Conservation (phyloP, 1,140 invertebrate genomes). For the Caenorhabditis tropicalis region DNA sequence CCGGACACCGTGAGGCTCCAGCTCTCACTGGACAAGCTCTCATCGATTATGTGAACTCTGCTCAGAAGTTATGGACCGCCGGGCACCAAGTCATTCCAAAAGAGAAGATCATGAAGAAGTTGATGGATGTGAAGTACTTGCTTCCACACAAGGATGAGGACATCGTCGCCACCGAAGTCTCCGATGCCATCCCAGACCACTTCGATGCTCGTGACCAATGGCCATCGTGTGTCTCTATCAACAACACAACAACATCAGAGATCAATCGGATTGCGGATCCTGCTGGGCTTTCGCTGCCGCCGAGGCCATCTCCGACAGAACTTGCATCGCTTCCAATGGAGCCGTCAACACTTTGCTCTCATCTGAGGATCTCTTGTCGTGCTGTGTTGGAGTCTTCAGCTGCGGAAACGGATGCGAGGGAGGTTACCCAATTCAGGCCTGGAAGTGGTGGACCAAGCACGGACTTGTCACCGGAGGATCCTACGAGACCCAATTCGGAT, state of each 20-base stretch:
- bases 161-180: slow-evolving; percentile 16
- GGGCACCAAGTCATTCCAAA: slow-evolving; percentile 48
- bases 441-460: slow-evolving; percentile 81
- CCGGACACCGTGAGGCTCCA: slow-evolving; percentile 52
- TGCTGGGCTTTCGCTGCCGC: slow-evolving; percentile 85
- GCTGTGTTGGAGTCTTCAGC: slow-evolving; percentile 75
- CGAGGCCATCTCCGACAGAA: slow-evolving; percentile 90
- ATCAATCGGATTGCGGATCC: slow-evolving; percentile 56
- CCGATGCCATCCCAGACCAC: background rate
- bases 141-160: slow-evolving; percentile 30
- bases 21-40: slow-evolving; percentile 62
- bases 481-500: slow-evolving; percentile 82
- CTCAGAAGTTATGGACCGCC: slow-evolving; percentile 66
- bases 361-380: slow-evolving; percentile 85
- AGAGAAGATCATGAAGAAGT: slow-evolving; percentile 33
- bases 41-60: slow-evolving; percentile 68
- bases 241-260: slow-evolving; percentile 38
- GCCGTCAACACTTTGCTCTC: slow-evolving; percentile 80
- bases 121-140: slow-evolving; percentile 27
- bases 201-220: slow-evolving; percentile 50
- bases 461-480: slow-evolving; percentile 82
- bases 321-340: slow-evolving; percentile 84
- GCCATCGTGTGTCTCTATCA: slow-evolving; percentile 34
- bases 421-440: slow-evolving; percentile 81
- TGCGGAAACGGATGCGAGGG: slow-evolving; percentile 78